Conservation (phyloP, 2,797 vertebrate genomes). For the Aeoliscus strigatus region DNA sequence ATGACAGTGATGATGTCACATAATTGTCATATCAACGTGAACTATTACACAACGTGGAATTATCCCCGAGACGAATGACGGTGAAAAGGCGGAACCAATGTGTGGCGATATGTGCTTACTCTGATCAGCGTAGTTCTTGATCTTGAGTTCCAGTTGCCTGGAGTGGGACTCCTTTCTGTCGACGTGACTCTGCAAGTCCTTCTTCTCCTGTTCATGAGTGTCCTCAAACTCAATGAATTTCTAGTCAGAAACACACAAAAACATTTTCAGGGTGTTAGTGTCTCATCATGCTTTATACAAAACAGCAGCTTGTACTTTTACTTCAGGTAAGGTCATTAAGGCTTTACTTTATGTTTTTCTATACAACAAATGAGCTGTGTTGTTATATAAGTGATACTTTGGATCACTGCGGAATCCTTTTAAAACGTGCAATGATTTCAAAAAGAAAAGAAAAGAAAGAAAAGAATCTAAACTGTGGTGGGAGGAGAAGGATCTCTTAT, state of each 20-base stretch:
- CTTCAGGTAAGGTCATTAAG: background rate
- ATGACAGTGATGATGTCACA: too few relatives aligned
- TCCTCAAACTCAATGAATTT: conserved; percentile 98
- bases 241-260: conserved; percentile 57
- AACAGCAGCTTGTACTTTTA: background rate
- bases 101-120: conserved; percentile 72
- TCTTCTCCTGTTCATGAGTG: conserved; percentile 95
- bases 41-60: too few relatives aligned
- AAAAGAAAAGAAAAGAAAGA: too few relatives aligned
- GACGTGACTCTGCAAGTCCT: conserved; percentile 89
- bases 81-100: background rate
- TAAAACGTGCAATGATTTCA: too few relatives aligned
- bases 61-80: too few relatives aligned
- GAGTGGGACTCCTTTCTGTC: conserved; percentile 89
- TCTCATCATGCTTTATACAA: background rate
- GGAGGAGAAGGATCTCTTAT: too few relatives aligned
- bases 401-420: too few relatives aligned
- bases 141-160: conserved; percentile 92
- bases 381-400: too few relatives aligned
- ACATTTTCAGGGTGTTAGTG: background rate
- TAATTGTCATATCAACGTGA: too few relatives aligned
- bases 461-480: too few relatives aligned
- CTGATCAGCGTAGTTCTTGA: conserved; percentile 94
- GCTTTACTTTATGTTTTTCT: background rate
- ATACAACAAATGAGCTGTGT: too few relatives aligned